Conservation (phyloP, 2,113 vertebrate species). For the Xyliphius kryptos region DNA sequence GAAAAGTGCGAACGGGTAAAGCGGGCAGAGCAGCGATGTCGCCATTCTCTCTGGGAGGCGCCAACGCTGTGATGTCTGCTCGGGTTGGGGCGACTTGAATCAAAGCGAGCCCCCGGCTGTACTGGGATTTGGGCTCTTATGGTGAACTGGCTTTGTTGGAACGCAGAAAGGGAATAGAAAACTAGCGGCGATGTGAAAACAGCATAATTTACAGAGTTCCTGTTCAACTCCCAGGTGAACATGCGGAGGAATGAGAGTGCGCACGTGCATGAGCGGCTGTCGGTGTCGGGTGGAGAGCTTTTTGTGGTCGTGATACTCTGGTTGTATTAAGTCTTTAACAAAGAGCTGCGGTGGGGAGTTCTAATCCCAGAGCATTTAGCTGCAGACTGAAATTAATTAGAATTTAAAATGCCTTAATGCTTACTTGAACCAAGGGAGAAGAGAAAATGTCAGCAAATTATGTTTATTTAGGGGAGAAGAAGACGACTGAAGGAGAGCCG, state of each 20-base stretch:
- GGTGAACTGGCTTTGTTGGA: constrained; percentile 40
- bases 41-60: constrained; percentile 9
- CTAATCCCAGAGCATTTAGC: constrained; percentile 45
- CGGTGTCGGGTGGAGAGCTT: no score
- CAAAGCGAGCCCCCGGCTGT: constrained; percentile 47
- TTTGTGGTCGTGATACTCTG: constrained; percentile 20
- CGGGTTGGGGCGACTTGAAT: constrained; percentile 44
- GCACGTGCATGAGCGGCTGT: no score
- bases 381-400: constrained; percentile 52
- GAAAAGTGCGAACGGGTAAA: constrained; percentile 4
- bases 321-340: constrained; percentile 39
- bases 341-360: constrained; percentile 34
- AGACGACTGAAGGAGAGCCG: neutral
- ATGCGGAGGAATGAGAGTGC: no score
- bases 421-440: constrained; percentile 44
- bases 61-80: neutral
- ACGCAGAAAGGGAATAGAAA: constrained; percentile 39
- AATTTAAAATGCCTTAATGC: constrained; percentile 49
- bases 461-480: constrained; percentile 42
- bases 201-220: constrained; percentile 39
- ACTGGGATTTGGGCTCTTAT: constrained; percentile 39
- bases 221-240: constrained; percentile 9
- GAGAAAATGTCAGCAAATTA: constrained; percentile 43
- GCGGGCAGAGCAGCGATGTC: neutral
- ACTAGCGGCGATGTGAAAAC: constrained; percentile 35